phyloP scores from a whole-genome alignment of 23 tunicate species.

The Phallusia fumigata region DNA sequence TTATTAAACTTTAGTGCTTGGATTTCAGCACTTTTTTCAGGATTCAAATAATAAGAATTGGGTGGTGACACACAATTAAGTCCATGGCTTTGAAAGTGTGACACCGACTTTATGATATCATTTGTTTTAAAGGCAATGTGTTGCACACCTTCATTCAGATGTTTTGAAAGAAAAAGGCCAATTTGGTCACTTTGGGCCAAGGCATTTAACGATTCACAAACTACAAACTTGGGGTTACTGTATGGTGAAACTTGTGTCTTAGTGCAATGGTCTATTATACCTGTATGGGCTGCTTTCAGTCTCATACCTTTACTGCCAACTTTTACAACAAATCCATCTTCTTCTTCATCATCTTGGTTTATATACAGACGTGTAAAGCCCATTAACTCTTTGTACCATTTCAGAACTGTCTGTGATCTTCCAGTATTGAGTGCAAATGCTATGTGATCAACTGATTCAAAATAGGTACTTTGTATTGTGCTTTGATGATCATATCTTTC shows the following conservation, averaged over 20 bases:
- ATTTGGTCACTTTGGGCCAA: constrained; percentile 22
- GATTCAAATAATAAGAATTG: constrained; percentile 35
- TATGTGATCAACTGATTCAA: constrained; percentile 53
- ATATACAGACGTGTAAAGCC: constrained; percentile 63
- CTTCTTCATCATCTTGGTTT: constrained; percentile 54
- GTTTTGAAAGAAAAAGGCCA: constrained; percentile 30
- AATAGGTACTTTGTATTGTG: background rate
- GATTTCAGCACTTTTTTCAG: constrained; percentile 26
- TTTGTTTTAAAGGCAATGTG: constrained; percentile 75
- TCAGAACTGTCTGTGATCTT: constrained; percentile 35
- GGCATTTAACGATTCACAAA: constrained; percentile 17
- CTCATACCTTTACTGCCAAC: constrained; percentile 46
- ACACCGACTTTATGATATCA: constrained; percentile 56
- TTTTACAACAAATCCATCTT: constrained; percentile 59
- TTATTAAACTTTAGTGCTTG: constrained; percentile 12
- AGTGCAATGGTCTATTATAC: background rate
- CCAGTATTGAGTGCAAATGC: constrained; percentile 51
- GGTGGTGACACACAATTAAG: constrained; percentile 45
- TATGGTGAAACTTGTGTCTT: background rate
- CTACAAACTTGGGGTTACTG: constrained; percentile 32
- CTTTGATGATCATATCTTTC: background rate
- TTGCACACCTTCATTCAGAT: constrained; percentile 74
- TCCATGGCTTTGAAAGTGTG: constrained; percentile 43
- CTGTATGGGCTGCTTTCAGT: constrained; percentile 40
- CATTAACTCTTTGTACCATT: constrained; percentile 58